Evolutionary conservation across 2,888 invertebrate genomes (phyloP), one percentile per base, ranked within the genome.

Genomic region (Metopia argyrocephala): DNA sequence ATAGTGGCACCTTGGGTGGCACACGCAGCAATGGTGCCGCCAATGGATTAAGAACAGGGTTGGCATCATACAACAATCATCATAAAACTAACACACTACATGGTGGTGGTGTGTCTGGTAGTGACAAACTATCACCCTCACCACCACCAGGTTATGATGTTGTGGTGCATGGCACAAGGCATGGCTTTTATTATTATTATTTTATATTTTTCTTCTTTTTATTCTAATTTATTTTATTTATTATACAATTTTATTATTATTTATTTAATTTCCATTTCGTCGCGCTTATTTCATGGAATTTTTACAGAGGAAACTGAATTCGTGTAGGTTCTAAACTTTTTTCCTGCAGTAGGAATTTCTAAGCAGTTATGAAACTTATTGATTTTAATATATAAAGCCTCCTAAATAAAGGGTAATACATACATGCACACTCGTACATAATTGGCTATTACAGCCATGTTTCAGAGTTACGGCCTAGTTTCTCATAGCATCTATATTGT

Each of bases 111-210:
- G 83, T 73, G 83, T 85, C 84, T 85, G 85, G 82, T 83, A 85
- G 85, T 84, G 87, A 87, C 75, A 87, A 86, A 83, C 85, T 90
- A 86, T 89, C 88, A 83, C 88, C 91, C 86, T 90, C 91, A 84
- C 91, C 91, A 86, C 91, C 91, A 87, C 91, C 91, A 84, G 89
- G 89, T 87, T 91, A 91, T 89, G 90, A 91, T 90, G 88, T 88
- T 87, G 89, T 91, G 90, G 90, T 91, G 91, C 91, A 91, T 91
- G 91, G 90, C 90, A 90, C 90, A 90, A 91, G 91, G 91, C 91
- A 91, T 91, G 91, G 90, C 87, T 89, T 89, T 87, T 88, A 85
- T 86, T 86, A 76, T 85, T 85, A 85, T 87, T 83, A 74, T 85
- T 83, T 79, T 70, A 68, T 31, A 66, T 31, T 70, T 76, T 70